Evolutionary conservation across 2,113 vertebrate genomes (phyloP).

Genomic region (Varanus salvator): DNA sequence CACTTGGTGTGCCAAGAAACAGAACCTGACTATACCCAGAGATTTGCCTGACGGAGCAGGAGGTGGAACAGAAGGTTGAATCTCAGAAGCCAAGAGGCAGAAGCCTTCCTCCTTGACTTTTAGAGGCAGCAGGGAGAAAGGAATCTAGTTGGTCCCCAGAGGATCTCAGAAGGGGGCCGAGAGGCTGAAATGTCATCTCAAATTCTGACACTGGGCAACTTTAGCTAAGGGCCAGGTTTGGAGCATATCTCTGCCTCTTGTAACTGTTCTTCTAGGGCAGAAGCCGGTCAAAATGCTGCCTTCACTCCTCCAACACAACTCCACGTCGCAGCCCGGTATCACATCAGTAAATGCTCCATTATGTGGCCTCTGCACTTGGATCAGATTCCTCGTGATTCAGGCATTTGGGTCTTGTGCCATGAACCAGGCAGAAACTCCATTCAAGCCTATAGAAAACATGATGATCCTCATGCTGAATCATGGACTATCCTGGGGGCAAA

Average conservation of each 20-base stretch:
- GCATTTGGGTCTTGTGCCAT: not conserved
- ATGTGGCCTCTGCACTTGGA: not conserved
- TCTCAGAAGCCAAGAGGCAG: too few species aligned
- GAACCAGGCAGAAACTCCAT: not conserved
- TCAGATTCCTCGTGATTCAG: not conserved
- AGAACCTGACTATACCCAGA: not conserved
- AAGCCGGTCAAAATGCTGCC: not conserved
- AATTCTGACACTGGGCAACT: too few species aligned
- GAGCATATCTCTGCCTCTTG: not conserved
- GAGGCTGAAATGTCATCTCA: too few species aligned
- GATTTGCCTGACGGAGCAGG: not conserved
- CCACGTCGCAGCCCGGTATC: too few species aligned
- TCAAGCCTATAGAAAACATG: not conserved
- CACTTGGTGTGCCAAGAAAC: too few species aligned
- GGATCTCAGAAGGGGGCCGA: too few species aligned
- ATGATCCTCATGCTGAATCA: not conserved
- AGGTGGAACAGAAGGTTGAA: too few species aligned
- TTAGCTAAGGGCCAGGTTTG: too few species aligned
- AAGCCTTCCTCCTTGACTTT: too few species aligned
- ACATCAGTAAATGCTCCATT: not conserved
- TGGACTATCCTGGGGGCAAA: not conserved
- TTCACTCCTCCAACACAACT: too few species aligned
- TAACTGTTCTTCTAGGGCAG: not conserved
- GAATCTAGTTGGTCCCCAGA: too few species aligned
- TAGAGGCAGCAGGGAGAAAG: not conserved